Conservation (phyloP, 1,140 invertebrate species). For the Chlorops oryzae region DNA sequence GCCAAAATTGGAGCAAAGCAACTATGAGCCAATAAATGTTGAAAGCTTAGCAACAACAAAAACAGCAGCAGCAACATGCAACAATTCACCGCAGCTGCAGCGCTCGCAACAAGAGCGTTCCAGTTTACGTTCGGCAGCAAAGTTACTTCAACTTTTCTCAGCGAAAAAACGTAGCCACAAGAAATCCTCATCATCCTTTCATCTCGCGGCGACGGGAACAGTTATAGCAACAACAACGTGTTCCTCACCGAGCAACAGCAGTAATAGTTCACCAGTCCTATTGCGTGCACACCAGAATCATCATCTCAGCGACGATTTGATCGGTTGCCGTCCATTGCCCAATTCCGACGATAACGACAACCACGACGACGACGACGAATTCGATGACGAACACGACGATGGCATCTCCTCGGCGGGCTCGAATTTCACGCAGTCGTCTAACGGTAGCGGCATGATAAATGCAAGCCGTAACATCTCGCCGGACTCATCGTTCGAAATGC, state of each 20-base stretch:
- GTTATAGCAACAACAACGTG: not conserved
- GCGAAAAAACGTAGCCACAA: constrained; percentile 28
- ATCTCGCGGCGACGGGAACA: not conserved
- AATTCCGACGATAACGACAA: constrained; percentile 8
- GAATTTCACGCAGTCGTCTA: constrained; percentile 20
- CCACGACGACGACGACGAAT: constrained; percentile 24
- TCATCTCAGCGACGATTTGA: constrained; percentile 8
- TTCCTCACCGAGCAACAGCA: constrained; percentile 12
- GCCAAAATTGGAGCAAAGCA: constrained; percentile 19
- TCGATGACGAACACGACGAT: constrained; percentile 26
- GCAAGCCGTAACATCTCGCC: constrained; percentile 37
- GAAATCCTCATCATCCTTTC: not conserved
- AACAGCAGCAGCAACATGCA: not conserved
- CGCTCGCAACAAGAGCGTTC: constrained; percentile 32
- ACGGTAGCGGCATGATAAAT: not conserved
- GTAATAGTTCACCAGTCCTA: constrained; percentile 23
- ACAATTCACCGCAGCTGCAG: constrained; percentile 16
- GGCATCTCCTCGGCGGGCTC: constrained; percentile 38
- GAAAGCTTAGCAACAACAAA: no score
- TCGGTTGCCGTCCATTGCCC: constrained; percentile 27
- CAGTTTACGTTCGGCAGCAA: constrained; percentile 36
- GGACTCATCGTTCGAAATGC: constrained; percentile 45
- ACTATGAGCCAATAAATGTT: not conserved
- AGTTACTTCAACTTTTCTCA: constrained; percentile 38
- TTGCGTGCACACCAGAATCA: constrained; percentile 20